Base-by-base conservation (phyloP, 2,797 vertebrate genomes). In the Limnodromus scolopaceus region DNA sequence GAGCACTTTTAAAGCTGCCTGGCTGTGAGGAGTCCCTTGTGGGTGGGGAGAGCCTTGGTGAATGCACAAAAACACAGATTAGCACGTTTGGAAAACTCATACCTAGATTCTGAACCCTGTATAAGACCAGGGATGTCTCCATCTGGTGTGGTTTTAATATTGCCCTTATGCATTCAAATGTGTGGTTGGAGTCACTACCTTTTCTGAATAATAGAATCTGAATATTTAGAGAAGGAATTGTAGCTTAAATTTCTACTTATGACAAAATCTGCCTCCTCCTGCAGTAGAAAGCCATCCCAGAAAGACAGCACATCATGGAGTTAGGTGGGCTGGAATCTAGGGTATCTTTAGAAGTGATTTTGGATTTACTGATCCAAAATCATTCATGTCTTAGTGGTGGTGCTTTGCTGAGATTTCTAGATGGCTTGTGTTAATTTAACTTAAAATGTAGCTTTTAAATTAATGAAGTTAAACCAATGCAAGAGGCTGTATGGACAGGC, bases 361-460 rank as follows among this genome's bases (percentile, higher is more conserved):
- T 78, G 11, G 11, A 78, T 92, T 83, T 89, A 38, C 55, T 68
- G 57, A 46, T 84, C 25, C 39, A 51, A 17, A 91, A 74, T 94
- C 28, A 69, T 71, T 92, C n/a, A 34, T 16, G 72, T 55, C 46
- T 86, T 88, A 78, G 34, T 71, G 27, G 15, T 57, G 30, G 28
- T 90, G 48, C 64, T 96, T 92, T 87, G 76, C 53, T 28, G 76
- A 84, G 83, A 46, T 90, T 86, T 95, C 55, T 72, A 46, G 58
- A 51, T 3, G 5, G 43, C 61, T 84, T 86, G 36, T 60, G 39
- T 66, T 81, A 89, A 75, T 61, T 87, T 89, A 84, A 92, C 74
- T 76, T 74, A 51, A 92, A 48, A 90, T 48, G 54, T 53, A 84
- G 70, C 85, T 81, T 88, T 95, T 86, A 96, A 88, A 95, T 75